A percentile compares a stretch with the other conserved stretches of the same genome.
phyloP scores from a whole-genome alignment of 2,888 invertebrate genomes.

The Drosophila quinaria region DNA sequence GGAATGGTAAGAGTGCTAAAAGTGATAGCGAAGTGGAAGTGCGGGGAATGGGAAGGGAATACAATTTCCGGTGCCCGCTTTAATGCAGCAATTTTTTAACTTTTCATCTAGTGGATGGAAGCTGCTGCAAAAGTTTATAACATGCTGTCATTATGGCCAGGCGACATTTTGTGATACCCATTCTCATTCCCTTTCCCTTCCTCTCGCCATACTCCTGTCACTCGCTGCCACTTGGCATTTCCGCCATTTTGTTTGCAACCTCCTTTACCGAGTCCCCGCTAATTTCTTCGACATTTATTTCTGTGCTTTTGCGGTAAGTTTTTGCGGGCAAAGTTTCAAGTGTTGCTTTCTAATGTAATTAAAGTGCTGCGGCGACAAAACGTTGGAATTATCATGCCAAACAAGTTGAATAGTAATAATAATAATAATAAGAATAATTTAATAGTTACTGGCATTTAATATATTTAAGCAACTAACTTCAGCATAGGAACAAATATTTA shows the following conservation, averaged over 20 bases:
- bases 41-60: not conserved
- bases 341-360: conserved; percentile 81
- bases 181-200: not conserved
- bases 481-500: no score
- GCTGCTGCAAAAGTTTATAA: conserved; percentile 64
- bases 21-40: not conserved
- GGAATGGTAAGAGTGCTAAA: not conserved
- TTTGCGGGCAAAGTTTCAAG: conserved; percentile 74
- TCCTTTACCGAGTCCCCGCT: conserved; percentile 17
- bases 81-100: conserved; percentile 61
- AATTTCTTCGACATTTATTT: conserved; percentile 78
- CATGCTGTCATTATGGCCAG: conserved; percentile 79
- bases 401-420: conserved; percentile 15
- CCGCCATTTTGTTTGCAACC: conserved; percentile 56
- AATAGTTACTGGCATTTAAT: not conserved
- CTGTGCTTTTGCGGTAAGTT: conserved; percentile 79
- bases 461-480: not conserved
- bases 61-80: conserved; percentile 60
- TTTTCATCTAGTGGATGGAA: conserved; percentile 51
- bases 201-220: not conserved
- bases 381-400: conserved; percentile 57
- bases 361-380: conserved; percentile 65
- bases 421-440: conserved; percentile 9
- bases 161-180: conserved; percentile 65
- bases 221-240: conserved; percentile 44